A percentile compares a stretch with the other conserved stretches of the same genome.
Conservation (phyloP, 2,797 vertebrate species). For the Pampus argenteus region DNA sequence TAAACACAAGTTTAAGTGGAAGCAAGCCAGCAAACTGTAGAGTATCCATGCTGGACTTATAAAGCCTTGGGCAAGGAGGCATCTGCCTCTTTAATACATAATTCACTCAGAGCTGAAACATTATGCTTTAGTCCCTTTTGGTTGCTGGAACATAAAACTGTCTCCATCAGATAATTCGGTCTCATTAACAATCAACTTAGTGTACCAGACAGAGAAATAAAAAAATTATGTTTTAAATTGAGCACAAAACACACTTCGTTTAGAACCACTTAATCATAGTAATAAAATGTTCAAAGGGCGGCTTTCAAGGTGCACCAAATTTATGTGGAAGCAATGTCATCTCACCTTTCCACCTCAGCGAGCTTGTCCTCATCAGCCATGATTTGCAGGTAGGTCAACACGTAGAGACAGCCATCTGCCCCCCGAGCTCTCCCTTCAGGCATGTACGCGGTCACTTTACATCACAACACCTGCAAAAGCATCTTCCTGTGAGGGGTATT, state of each 20-base stretch:
- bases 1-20: constrained; percentile 83
- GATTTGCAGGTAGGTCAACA: constrained; percentile 79
- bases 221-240: constrained; percentile 17
- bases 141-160: constrained; percentile 73
- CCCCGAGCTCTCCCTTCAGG: constrained; percentile 66
- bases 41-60: constrained; percentile 77
- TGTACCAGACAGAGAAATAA: background rate
- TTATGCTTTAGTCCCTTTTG: constrained; percentile 71
- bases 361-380: constrained; percentile 67
- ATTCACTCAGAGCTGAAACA: constrained; percentile 80
- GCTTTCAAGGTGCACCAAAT: constrained; percentile 31
- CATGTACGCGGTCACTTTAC: constrained; percentile 70
- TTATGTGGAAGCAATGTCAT: constrained; percentile 55
- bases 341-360: constrained; percentile 75
- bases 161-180: constrained; percentile 67
- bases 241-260: constrained; percentile 9
- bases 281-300: background rate
- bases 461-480: constrained; percentile 70
- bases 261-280: background rate
- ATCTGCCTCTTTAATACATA: constrained; percentile 83
- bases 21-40: constrained; percentile 80
- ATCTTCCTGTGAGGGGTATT: constrained; percentile 73
- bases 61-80: constrained; percentile 81
- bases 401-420: constrained; percentile 75
- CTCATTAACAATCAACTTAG: constrained; percentile 49